Conservation (phyloP, 2,797 vertebrate genomes). For the Corythornis leucogaster region DNA sequence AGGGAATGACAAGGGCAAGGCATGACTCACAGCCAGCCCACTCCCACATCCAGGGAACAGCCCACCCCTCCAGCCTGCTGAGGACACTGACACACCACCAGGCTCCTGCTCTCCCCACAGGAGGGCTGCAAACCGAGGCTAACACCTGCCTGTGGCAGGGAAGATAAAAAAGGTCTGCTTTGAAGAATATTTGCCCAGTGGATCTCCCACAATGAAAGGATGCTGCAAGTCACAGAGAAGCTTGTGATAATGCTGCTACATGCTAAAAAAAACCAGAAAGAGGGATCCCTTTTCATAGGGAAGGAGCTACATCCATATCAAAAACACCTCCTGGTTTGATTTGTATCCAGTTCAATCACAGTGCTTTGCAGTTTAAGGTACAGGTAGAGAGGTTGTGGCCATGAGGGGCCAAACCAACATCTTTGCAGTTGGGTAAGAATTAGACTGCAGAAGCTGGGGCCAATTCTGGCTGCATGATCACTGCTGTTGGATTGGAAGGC, state of each 20-base stretch:
- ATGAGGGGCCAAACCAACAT: background rate
- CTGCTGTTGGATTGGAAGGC: background rate
- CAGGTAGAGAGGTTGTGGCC: background rate
- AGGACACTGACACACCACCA: background rate
- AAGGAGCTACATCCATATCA: background rate
- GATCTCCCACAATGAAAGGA: background rate
- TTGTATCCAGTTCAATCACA: background rate
- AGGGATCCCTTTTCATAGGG: background rate
- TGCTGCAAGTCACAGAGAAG: background rate
- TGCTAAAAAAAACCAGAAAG: background rate
- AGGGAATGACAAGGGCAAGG: constrained; percentile 36
- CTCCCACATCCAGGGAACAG: background rate
- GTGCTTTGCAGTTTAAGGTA: background rate
- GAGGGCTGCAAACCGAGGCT: background rate
- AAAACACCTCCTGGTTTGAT: background rate
- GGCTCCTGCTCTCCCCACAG: background rate
- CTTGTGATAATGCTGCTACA: background rate
- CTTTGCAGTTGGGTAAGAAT: background rate
- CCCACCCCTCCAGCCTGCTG: background rate
- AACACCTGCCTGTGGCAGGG: background rate
- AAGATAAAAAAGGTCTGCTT: background rate
- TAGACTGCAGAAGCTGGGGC: background rate
- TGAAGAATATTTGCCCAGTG: background rate
- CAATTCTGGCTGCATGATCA: background rate
- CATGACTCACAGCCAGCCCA: constrained; percentile 1